Base-by-base conservation (phyloP, 1,140 invertebrate genomes). In the Leptinotarsa texana region DNA sequence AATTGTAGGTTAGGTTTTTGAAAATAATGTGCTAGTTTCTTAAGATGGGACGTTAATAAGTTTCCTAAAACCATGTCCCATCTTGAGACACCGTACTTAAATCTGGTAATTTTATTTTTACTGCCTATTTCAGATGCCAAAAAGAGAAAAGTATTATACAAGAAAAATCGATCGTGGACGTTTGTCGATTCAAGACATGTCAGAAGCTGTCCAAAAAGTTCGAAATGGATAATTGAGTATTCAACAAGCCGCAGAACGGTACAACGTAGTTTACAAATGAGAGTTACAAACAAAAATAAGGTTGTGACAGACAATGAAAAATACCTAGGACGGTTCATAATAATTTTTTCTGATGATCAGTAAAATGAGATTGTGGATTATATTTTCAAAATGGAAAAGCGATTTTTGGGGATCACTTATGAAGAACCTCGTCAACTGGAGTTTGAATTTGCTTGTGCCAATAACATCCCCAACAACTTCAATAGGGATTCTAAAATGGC, bases 401-500 rank as follows among this genome's bases (percentile, higher is more conserved):
- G 62, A 22, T 63, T 63, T 63, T 63, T 63, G 13, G 18, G 17
- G 62, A 63, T 63, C 62, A 63, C 62, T 63, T 63, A 63, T 63
- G 4, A 18, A 13, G 62, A 63, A 63, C 62, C 21, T 63, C 62
- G 62, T 22, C 18, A 63, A 22, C 24, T 63, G 24, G 62, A n/a
- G 24, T 63, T 63, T 63, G 62, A 63, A 21, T 63, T 63, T 17
- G 62, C 62, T n/a, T 21, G 17, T 27, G 27, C 27, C 27, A 27
- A 27, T 5, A 27, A 27, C 4, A 27, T 27, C 27, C 27, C 27
- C 27, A 63, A 63, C 24, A 63, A 63, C 24, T 63, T 63, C 4
- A 63, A 63, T 63, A 63, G 24, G 24, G 17, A 63, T 11, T 21
- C 62, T 63, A 63, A 17, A 63, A 63, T 63, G 62, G 62, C 62